Evolutionary conservation across 1,140 invertebrate genomes (phyloP).

Genomic region (Pemphigus obesinymphae): DNA sequence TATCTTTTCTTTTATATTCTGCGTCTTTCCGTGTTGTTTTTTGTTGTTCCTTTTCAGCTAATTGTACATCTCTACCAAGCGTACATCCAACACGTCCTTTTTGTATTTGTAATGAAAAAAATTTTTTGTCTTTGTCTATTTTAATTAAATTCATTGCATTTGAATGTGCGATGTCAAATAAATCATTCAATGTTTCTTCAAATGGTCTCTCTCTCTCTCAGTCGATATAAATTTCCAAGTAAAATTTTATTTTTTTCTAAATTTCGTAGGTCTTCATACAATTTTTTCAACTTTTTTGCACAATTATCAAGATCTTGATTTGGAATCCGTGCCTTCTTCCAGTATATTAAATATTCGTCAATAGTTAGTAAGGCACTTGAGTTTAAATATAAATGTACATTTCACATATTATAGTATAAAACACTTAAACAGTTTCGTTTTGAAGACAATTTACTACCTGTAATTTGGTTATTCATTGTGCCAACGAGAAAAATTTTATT

Average conservation of each 20-base stretch:
- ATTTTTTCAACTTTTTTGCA: not conserved
- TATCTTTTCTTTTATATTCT: not conserved
- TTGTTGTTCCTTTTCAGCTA: not conserved
- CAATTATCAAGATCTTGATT: not conserved
- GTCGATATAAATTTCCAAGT: not conserved
- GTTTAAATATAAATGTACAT: not conserved
- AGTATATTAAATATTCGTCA: not conserved
- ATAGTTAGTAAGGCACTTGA: too few relatives aligned
- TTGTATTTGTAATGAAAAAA: constrained; percentile 35
- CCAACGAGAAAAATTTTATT: not conserved
- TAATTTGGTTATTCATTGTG: not conserved
- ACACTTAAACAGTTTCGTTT: too few relatives aligned
- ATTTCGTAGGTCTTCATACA: not conserved
- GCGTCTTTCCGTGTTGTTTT: not conserved
- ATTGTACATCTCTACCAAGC: not conserved
- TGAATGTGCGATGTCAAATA: constrained; percentile 47
- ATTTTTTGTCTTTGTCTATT: constrained; percentile 42
- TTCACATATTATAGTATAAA: too few relatives aligned
- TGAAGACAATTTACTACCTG: not conserved
- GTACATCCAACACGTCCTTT: constrained; percentile 20
- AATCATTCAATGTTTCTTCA: constrained; percentile 42
- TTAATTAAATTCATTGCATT: constrained; percentile 44
- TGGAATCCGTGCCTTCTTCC: not conserved
- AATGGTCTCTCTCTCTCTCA: constrained; percentile 41
- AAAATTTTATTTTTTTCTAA: too few relatives aligned